Conservation (phyloP, 2,797 vertebrate species). For the Betta splendens region DNA sequence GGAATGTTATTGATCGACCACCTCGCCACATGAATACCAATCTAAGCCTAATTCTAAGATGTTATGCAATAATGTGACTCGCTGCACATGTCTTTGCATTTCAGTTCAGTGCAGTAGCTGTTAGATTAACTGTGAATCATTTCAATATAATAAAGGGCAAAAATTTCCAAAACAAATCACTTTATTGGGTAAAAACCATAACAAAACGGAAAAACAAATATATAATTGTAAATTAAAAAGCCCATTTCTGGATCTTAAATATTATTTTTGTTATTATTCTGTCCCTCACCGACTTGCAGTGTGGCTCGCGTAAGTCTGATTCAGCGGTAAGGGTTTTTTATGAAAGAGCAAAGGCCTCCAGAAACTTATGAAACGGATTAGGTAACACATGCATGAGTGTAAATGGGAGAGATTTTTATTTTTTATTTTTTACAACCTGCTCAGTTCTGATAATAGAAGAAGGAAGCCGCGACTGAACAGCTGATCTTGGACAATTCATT, state of each 20-base stretch:
- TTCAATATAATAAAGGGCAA: constrained; percentile 19
- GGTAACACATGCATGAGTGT: constrained; percentile 31
- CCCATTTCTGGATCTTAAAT: constrained; percentile 9
- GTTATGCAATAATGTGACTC: constrained; percentile 4
- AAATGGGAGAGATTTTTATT: constrained; percentile 28
- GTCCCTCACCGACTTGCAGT: constrained; percentile 14
- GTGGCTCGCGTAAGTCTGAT: constrained; percentile 2
- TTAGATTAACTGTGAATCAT: neutral
- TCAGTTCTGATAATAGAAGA: constrained; percentile 8
- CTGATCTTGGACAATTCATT: constrained; percentile 22
- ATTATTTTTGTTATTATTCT: neutral
- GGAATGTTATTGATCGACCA: constrained; percentile 11
- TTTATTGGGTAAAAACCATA: constrained; percentile 58
- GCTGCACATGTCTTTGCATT: constrained; percentile 8
- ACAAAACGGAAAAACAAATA: constrained; percentile 26
- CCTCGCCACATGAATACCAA: neutral
- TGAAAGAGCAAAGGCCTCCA: constrained; percentile 17
- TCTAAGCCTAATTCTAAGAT: neutral
- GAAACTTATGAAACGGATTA: constrained; percentile 34
- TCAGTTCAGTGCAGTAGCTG: neutral
- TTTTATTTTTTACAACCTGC: constrained; percentile 25
- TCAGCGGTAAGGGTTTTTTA: neutral
- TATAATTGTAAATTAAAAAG: constrained; percentile 13
- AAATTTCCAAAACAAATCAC: constrained; percentile 62
- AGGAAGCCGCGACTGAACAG: constrained; percentile 6